Base-by-base conservation (phyloP, 2,797 vertebrate genomes). In the Neoniphon sammara region DNA sequence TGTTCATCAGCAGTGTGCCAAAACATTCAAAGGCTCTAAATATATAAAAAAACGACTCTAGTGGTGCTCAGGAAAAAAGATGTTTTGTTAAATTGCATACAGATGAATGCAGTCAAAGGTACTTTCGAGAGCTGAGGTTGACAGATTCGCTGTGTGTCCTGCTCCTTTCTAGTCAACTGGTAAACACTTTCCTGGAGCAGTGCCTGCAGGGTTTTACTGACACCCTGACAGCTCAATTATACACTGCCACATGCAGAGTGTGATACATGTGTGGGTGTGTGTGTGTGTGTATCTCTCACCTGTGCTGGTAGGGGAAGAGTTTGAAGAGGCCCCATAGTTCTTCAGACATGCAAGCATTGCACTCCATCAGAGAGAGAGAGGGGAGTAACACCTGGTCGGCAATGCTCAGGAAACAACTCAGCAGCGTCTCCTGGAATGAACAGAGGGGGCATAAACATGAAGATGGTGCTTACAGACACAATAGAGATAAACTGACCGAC, bases 271-370 rank as follows among this genome's bases (percentile, higher is more conserved):
- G 36, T 39, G 36, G 36, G 36, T 12, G 36, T 39, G 60, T 42
- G 30, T 47, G 53, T 31, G 30, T 31, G 18, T 20, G 49, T 46
- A 4, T 2, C 39, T 81, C 91, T 95, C 90, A 99, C 98, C 98
- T 95, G 91, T 98, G 95, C 75, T 97, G 97, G 93, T 99, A 99
- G 1, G 98, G 98, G 89, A 99, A 99, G 66, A 96, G 96, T 91
- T 98, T 99, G 88, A 99, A 97, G 94, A 99, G 96, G 46, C 97
- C 97, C 98, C 98, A 99, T 3, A 99, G 85, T 70, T 99, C 98
- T 87, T 99, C 98, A 66, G 98, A 99, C 97, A 99, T 98, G 85
- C 98, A 99, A 4, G 98, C 98, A 68, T 99, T 99, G 84, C 97
- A 98, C 86, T 99, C 98, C 97, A 99, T 98, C 82, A 99, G 78